phyloP scores from a whole-genome alignment of 2,888 invertebrate genomes.

The Apeira syringaria region DNA sequence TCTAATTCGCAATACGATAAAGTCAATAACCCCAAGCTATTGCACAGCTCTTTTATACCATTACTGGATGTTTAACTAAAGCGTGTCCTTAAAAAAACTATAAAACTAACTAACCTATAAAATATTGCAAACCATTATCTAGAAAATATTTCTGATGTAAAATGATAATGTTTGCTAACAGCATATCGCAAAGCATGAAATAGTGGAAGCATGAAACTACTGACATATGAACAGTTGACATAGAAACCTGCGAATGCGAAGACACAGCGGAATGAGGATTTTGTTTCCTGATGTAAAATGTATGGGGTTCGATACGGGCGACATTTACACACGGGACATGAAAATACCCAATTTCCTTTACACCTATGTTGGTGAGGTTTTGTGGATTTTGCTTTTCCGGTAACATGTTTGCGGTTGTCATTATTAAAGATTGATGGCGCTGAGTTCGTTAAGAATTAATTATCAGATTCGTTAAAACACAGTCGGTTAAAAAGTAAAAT shows the following conservation, averaged over 20 bases:
- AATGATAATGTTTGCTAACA: too few species aligned
- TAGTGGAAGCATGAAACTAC: constrained; percentile 11
- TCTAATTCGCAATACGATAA: too few species aligned
- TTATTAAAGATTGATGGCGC: constrained; percentile 13
- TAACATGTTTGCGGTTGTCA: constrained; percentile 12
- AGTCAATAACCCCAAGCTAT: too few species aligned
- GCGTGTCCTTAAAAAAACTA: too few species aligned
- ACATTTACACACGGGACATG: constrained; percentile 12
- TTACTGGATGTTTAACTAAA: too few species aligned
- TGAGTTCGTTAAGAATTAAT: constrained; percentile 7
- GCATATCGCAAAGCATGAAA: constrained; percentile 3
- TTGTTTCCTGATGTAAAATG: constrained; percentile 54
- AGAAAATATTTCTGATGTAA: too few species aligned
- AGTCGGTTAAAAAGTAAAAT: too few species aligned
- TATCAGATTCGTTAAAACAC: too few species aligned
- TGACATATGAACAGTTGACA: constrained; percentile 14
- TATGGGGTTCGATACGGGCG: constrained; percentile 39
- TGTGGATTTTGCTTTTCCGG: constrained; percentile 14
- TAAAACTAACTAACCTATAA: too few species aligned
- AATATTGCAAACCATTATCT: too few species aligned
- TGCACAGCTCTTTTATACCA: too few species aligned
- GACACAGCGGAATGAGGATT: constrained; percentile 34
- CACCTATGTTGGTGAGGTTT: constrained; percentile 9
- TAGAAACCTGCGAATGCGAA: constrained; percentile 16
- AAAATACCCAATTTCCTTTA: constrained; percentile 26